Evolutionary conservation across 1,140 invertebrate genomes (phyloP).

Genomic region (Drosophila takahashii): DNA sequence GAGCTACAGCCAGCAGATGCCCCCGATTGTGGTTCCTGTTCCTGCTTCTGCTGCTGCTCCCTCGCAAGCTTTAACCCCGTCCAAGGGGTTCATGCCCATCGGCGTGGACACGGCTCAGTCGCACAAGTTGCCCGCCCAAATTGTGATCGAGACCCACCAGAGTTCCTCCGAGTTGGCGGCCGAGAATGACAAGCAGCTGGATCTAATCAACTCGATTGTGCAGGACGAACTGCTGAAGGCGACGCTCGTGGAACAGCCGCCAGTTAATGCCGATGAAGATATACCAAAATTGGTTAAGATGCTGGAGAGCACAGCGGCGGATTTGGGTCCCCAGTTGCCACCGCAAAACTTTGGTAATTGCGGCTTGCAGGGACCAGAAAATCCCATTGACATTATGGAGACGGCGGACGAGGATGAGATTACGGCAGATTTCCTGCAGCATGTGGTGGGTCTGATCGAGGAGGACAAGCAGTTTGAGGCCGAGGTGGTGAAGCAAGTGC

Average conservation of each 20-base stretch:
- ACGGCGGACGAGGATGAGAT: conserved; percentile 87
- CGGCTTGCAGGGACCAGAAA: conserved; percentile 1
- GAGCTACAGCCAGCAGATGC: conserved; percentile 5
- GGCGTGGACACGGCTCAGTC: conserved; percentile 74
- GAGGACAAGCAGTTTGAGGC: conserved; percentile 89
- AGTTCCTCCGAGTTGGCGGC: conserved; percentile 76
- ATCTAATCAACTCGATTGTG: conserved; percentile 81
- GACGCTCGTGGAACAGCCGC: conserved; percentile 40
- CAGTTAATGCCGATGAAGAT: conserved; percentile 60
- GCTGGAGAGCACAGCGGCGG: conserved; percentile 76
- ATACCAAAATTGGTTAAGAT: conserved; percentile 84
- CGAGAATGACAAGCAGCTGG: conserved; percentile 81
- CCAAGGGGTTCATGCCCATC: conserved; percentile 76
- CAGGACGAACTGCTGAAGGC: conserved; percentile 72
- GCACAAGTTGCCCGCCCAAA: conserved; percentile 79
- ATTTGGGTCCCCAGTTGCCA: conserved; percentile 31
- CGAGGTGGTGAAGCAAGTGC: conserved; percentile 88
- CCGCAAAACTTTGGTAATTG: conserved; percentile 5
- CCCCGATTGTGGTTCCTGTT: conserved; percentile 1
- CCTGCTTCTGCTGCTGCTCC: neutral
- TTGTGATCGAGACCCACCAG: conserved; percentile 80
- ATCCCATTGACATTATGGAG: conserved; percentile 62
- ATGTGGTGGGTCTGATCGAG: conserved; percentile 88
- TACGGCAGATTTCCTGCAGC: conserved; percentile 88
- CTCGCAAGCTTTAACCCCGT: conserved; percentile 17